Evolutionary conservation across 2,797 vertebrate species (phyloP), one percentile per base, ranked within the genome.

Genomic region (Protonibea diacanthus): DNA sequence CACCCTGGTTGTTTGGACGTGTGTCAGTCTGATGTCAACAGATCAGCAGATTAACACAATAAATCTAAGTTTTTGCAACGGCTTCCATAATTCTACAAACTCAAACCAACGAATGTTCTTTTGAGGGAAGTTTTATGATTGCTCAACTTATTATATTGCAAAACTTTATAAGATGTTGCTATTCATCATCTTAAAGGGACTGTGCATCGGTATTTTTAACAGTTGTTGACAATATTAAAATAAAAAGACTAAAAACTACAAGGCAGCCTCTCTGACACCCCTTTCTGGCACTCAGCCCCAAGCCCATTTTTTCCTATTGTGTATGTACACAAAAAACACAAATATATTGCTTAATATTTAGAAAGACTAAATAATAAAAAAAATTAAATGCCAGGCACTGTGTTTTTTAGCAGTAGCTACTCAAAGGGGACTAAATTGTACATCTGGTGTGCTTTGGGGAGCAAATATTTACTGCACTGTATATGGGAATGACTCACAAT

Each of bases 11-110:
- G 2, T 21, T 38, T 58, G 18, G 17, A 60, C 0, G 0, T 47
- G 13, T 38, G 27, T 20, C 33, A 29, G 0, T 27, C 59, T 44
- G 6, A 53, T 38, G 40, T 33, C 29, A 33, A 1, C 4, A 5
- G 38, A 52, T 33, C n/a, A n/a, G 47, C 14, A 59, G 62, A 63
- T 40, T 15, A 51, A 73, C 0, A 11, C n/a, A 29, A 33, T 51
- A 65, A 1, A 69, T 52, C 38, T n/a, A 70, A 48, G 7, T 48
- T 70, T 60, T 65, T 44, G 45, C 17, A 64, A 33, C 1, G 15
- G 20, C 6, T 59, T 25, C 14, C 10, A 59, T 14, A 48, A 7
- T 13, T 40, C 5, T 29, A 17, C 2, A 44, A 64, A 40, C 23
- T 58, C 17, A 66, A 27, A 55, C n/a, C 47, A 48, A 56, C 33